Evolutionary conservation across 1,140 invertebrate species (phyloP).

Genomic region (Mizuhopecten yessoensis): DNA sequence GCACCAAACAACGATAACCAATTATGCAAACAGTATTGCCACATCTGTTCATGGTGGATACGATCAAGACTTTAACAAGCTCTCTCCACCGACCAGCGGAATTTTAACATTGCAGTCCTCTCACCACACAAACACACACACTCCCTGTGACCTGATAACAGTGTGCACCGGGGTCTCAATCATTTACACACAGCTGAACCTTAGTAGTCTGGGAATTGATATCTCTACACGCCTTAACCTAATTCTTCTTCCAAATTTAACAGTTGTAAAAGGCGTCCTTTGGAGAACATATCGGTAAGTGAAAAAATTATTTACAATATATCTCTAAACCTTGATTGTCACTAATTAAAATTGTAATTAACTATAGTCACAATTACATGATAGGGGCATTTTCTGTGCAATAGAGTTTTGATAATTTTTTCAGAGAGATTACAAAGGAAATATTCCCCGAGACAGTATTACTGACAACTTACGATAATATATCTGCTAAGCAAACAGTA

Average conservation of each 20-base stretch:
- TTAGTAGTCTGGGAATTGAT: background rate
- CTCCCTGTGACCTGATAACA: background rate
- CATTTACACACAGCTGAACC: background rate
- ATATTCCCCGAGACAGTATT: no score
- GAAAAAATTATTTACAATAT: no score
- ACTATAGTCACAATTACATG: background rate
- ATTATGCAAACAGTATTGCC: conserved; percentile 1
- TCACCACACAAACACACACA: background rate
- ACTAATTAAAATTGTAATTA: background rate
- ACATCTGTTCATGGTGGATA: background rate
- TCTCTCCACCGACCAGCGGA: conserved; percentile 22
- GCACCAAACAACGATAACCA: background rate
- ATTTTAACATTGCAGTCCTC: background rate
- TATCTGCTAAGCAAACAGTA: no score
- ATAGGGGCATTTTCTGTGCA: background rate
- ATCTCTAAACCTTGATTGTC: conserved; percentile 1
- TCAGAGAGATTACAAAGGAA: no score
- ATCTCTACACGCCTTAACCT: background rate
- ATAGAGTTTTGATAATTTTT: background rate
- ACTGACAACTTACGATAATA: no score
- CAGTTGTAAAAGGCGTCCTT: no score
- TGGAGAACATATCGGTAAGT: no score
- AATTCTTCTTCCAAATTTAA: background rate
- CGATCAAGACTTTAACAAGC: background rate
- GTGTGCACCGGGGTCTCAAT: background rate